Conservation (phyloP, 2,113 vertebrate genomes). For the Phyllostomus discolor region DNA sequence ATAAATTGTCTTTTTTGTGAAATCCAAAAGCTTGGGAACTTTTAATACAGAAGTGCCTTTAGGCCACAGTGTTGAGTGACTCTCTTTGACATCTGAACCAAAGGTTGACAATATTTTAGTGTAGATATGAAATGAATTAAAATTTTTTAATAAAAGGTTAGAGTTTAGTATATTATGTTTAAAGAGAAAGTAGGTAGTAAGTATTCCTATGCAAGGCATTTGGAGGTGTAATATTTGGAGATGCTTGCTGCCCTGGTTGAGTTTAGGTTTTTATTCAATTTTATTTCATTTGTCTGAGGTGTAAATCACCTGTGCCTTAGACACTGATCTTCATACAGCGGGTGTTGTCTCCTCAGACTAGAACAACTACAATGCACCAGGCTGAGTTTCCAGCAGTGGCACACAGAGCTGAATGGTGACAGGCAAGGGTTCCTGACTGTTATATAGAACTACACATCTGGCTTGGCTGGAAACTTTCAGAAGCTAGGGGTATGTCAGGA, state of each 20-base stretch:
- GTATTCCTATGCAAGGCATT: background rate
- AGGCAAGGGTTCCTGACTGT: background rate
- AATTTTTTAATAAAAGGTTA: background rate
- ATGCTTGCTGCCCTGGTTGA: background rate
- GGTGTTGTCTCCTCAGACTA: background rate
- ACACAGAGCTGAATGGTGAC: background rate
- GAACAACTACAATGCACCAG: background rate
- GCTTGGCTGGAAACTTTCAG: background rate
- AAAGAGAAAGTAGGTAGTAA: background rate
- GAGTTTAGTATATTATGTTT: background rate
- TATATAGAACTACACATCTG: background rate
- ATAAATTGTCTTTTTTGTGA: background rate
- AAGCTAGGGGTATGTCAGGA: background rate
- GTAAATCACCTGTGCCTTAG: constrained; percentile 26
- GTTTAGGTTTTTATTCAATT: background rate
- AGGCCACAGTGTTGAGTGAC: background rate
- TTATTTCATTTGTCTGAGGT: background rate
- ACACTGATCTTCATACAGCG: constrained; percentile 36
- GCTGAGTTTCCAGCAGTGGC: background rate
- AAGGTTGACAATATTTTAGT: background rate
- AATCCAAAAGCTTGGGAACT: background rate
- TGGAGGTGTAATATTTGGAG: background rate
- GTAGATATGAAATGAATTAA: background rate
- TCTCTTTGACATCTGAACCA: background rate
- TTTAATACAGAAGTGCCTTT: background rate